phyloP scores from a whole-genome alignment of 2,113 vertebrate species.

The Neolamprologus toae region DNA sequence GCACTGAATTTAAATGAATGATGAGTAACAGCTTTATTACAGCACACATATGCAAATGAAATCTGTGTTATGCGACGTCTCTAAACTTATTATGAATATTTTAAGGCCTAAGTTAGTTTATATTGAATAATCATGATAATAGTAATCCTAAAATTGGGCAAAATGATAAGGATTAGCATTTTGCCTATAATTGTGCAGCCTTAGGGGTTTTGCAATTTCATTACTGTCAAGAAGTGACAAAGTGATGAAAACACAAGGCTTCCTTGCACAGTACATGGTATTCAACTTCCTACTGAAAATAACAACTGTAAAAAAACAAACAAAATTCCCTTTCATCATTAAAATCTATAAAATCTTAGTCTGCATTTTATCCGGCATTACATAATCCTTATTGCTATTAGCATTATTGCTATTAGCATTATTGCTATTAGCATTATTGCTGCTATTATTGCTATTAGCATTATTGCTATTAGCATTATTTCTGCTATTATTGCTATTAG shows the following conservation, averaged over 20 bases:
- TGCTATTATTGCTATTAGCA: background rate
- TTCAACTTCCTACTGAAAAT: background rate
- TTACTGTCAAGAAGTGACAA: background rate
- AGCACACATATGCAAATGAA: background rate
- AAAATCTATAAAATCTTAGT: background rate
- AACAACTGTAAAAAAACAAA: background rate
- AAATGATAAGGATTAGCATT: background rate
- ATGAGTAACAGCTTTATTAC: background rate
- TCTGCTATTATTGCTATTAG: background rate
- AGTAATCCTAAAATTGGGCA: accelerated
- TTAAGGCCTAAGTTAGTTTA: background rate
- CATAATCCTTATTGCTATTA: background rate
- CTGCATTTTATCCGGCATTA: background rate
- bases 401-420: background rate
- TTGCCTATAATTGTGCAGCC: background rate
- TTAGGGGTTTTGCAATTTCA: background rate
- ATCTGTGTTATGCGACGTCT: background rate
- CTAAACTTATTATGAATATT: background rate
- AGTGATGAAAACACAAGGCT: background rate
- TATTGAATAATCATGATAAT: accelerated
- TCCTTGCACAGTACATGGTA: background rate
- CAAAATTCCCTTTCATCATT: background rate
- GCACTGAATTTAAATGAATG: background rate
- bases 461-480: background rate
- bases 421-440: background rate